Evolutionary conservation across 92 coral and sea anemone species (phyloP).

Genomic region (Phymanthus crucifer): DNA sequence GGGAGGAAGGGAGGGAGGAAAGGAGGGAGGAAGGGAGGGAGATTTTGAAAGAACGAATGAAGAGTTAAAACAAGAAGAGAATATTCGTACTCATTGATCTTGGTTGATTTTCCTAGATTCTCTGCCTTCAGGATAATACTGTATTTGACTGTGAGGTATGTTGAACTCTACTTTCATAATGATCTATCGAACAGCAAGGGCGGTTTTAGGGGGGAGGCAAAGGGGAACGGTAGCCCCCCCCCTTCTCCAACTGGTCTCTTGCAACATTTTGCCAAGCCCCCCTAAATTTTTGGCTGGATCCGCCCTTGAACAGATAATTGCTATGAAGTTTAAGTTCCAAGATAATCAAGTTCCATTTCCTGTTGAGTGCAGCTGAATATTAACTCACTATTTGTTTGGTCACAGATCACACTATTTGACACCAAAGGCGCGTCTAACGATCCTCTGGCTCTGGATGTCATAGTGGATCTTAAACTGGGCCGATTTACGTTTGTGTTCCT

Average conservation of each 20-base stretch:
- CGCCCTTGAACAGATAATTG: too few species aligned
- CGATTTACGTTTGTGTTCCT: constrained; percentile 84
- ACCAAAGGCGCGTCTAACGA: constrained; percentile 46
- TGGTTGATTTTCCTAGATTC: constrained; percentile 54
- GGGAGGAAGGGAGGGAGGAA: too few species aligned
- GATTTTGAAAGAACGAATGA: too few species aligned
- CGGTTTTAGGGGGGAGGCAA: too few species aligned
- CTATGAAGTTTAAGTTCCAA: too few species aligned
- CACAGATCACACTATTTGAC: constrained; percentile 70
- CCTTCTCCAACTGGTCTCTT: too few species aligned
- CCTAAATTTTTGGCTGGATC: too few species aligned
- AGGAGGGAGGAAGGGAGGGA: too few species aligned
- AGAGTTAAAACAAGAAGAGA: background rate
- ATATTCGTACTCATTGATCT: background rate
- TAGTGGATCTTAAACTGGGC: constrained; percentile 69
- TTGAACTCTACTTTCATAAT: background rate
- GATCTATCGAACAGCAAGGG: too few species aligned
- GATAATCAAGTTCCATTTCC: too few species aligned
- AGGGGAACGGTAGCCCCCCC: too few species aligned
- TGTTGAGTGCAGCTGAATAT: background rate
- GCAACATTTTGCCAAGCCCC: too few species aligned
- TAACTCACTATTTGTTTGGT: constrained; percentile 1
- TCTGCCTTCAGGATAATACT: constrained; percentile 82
- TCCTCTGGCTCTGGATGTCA: constrained; percentile 70
- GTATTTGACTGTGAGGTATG: constrained; percentile 89